Evolutionary conservation across 2,888 invertebrate genomes (phyloP), one percentile per base, ranked within the genome.

Genomic region (Cenopis cana): DNA sequence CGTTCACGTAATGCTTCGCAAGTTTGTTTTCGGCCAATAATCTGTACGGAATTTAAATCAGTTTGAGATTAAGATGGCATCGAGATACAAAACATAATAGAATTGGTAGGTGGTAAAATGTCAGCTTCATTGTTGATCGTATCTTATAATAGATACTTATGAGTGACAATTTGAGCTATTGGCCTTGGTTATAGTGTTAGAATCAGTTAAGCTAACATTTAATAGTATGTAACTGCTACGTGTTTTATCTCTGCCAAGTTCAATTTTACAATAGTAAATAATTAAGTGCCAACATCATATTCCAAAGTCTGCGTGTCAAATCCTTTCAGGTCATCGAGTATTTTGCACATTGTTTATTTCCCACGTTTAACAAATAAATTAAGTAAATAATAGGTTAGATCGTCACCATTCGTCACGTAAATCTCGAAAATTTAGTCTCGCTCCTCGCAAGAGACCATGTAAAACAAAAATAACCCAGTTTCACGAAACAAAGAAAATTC

Each of bases 401-500:
- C 69, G 41, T 64, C 64, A 18, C 50, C 36, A 62, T 57, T 50
- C 56, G 38, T 60, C 65, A 65, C 52, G 59, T 52, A 52, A 64
- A 64, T 70, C 33, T 46, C 65, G 20, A 36, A 46, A 60, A 64
- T 52, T 50, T 65, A 41, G 59, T 46, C 46, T 33, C 52, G 29
- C n/a, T n/a, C 33, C 38, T 38, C 54, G 50, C 14, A 33, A 50
- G 14, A 29, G 65, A 66, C 70, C 72, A 76, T 74, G 71, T 60
- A 38, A 17, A 17, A 18, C 56, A 41, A 41, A 59, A 57, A 65
- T 65, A 66, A 60, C 65, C 65, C 46, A 65, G 65, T 60, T 66
- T 72, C 79, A 66, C 84, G 83, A 78, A 83, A 73, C 74, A 55
- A 65, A 78, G 76, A 85, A 84, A 82, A 80, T 76, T 76, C 79